Evolutionary conservation across 2,888 invertebrate species (phyloP), one percentile per base, ranked within the genome.

Genomic region (Bugulina stolonifera): DNA sequence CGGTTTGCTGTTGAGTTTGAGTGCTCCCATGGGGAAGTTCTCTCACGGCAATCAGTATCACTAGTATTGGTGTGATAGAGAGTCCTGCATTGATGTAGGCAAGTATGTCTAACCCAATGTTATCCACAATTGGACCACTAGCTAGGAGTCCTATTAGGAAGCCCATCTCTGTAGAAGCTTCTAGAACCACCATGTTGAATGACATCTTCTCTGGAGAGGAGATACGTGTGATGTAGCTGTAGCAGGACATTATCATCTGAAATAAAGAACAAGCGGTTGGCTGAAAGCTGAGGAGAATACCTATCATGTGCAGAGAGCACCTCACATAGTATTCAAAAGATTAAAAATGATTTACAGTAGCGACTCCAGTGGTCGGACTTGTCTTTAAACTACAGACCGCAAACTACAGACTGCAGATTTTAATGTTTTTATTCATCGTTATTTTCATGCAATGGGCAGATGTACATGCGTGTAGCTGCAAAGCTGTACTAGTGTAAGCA

Each of bases 231-330:
- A 55, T 55, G 55, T 55, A 55, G n/a, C 55, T 55, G 23, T 55
- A 55, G 55, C 55, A 23, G 55, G 55, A 55, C 55, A 55, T 55
- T 10, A 55, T 55, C 55, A 55, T 18, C 55, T 55, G 23, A 23
- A 43, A 43, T 43, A 43, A 43, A 43, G 18, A 5, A 43, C 5
- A 18, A 43, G 18, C 18, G 43, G 43, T 43, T 43, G 5, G 18
- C 43, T 43, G 18, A 43, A 43, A 43, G 18, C 18, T 10, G 18
- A 43, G 43, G n/a, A n/a, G n/a, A n/a, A n/a, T n/a, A n/a, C n/a
- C n/a, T n/a, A n/a, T n/a, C n/a, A n/a, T n/a, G n/a, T n/a, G n/a
- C n/a, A n/a, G n/a, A n/a, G n/a, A n/a, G n/a, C n/a, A n/a, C n/a
- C n/a, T n/a, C n/a, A n/a, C n/a, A n/a, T n/a, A n/a, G n/a, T n/a